Evolutionary conservation across 2,888 invertebrate genomes (phyloP).

Genomic region (Pseudococcus longispinus): DNA sequence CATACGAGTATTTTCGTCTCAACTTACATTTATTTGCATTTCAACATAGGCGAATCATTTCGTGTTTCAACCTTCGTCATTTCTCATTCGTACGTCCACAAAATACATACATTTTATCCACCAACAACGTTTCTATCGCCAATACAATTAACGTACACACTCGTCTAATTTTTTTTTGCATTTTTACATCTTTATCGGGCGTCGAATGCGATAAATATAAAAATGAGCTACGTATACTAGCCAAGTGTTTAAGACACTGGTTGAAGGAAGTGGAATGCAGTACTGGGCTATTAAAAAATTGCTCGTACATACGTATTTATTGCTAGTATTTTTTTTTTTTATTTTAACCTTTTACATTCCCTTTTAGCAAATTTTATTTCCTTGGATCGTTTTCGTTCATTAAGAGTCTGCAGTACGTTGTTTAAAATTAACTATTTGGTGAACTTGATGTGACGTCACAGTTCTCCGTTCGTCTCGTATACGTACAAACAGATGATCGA

Average conservation of each 20-base stretch:
- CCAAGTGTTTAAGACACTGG: constrained; percentile 9
- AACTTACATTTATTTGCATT: no score
- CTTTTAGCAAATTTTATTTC: constrained; percentile 28
- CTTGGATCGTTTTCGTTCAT: not conserved
- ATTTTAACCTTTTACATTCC: constrained; percentile 7
- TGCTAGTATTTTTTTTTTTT: not conserved
- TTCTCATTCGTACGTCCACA: not conserved
- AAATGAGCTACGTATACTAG: not conserved
- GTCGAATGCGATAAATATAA: constrained; percentile 14
- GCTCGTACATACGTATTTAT: not conserved
- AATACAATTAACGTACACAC: not conserved
- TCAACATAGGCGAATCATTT: no score
- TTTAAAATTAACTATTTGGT: constrained; percentile 28
- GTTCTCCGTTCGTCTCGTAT: not conserved
- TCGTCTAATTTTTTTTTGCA: not conserved
- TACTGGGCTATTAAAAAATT: constrained; percentile 2
- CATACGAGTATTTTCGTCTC: no score
- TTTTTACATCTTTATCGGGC: not conserved
- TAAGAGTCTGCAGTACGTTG: not conserved
- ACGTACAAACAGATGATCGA: not conserved
- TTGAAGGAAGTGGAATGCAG: not conserved
- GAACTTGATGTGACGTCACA: constrained; percentile 31
- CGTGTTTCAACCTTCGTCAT: no score
- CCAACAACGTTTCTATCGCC: not conserved
- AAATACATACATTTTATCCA: not conserved